Evolutionary conservation across 2,888 invertebrate genomes (phyloP).

Genomic region (Muschampia plurimacula): DNA sequence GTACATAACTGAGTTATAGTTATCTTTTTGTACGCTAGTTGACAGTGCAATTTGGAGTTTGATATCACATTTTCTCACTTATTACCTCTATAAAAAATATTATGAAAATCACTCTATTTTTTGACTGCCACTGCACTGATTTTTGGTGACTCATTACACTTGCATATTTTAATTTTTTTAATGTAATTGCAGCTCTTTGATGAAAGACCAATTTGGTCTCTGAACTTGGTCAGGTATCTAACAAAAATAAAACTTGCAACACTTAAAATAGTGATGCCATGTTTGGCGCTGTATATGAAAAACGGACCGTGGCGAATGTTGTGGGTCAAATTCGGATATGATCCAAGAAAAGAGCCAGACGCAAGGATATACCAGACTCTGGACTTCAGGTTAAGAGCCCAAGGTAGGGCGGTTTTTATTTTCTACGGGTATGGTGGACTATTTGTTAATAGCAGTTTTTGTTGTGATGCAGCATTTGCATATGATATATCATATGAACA

Average conservation of each 20-base stretch:
- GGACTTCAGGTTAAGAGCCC: constrained; percentile 90
- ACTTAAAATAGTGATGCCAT: constrained; percentile 92
- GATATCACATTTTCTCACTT: too few relatives aligned
- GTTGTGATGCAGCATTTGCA: too few relatives aligned
- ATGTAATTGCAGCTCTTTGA: constrained; percentile 88
- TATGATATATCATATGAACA: too few relatives aligned
- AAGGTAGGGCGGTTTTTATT: constrained; percentile 82
- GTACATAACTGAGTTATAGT: too few relatives aligned
- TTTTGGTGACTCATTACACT: too few relatives aligned
- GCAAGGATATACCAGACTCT: constrained; percentile 95
- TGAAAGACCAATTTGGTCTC: constrained; percentile 95
- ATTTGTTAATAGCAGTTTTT: too few relatives aligned
- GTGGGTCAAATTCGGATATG: constrained; percentile 96
- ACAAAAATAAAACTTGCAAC: constrained; percentile 87
- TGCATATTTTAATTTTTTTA: background rate
- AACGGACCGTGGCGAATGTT: constrained; percentile 97
- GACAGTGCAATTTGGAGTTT: too few relatives aligned
- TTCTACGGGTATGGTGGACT: too few relatives aligned
- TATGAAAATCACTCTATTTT: too few relatives aligned
- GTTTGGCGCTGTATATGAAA: constrained; percentile 93
- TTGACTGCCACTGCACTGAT: too few relatives aligned
- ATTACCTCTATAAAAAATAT: too few relatives aligned
- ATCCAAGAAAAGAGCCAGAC: constrained; percentile 92
- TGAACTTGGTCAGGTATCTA: constrained; percentile 89
- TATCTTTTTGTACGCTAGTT: too few relatives aligned